Evolutionary conservation across 1,140 invertebrate genomes (phyloP), one percentile per base, ranked within the genome.

Genomic region (Bombyx mandarina): DNA sequence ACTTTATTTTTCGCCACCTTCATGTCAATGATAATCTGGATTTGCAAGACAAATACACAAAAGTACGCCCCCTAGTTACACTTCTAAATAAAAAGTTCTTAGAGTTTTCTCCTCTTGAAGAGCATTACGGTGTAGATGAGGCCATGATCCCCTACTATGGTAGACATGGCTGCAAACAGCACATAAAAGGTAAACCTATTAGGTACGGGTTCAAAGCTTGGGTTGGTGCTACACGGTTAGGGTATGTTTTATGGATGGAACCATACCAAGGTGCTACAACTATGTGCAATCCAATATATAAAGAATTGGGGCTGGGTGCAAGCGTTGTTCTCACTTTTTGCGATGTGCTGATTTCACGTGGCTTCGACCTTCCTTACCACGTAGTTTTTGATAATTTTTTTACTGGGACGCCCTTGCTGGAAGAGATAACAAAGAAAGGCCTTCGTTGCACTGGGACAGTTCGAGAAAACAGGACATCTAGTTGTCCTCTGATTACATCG

Each of bases 141-240:
- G n/a, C n/a, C n/a, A n/a, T n/a, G n/a, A n/a, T n/a, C n/a, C n/a
- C n/a, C n/a, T n/a, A n/a, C n/a, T 89, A 82, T 79, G 89, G 87
- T 53, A 68, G 73, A 66, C 84, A 90, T 71, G 71, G 66, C 52
- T 75, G 67, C 50, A 88, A 89, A 72, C 84, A 87, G 67, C 84
- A 79, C 61, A 88, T 88, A 54, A 70, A 74, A 69, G 82, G 82
- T 49, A 89, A 89, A 69, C 81, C 85, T 52, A 79, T 89, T 60
- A 71, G 77, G 60, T 88, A 82, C 73, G 83, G 85, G 54, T 89
- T 75, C 65, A 89, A 89, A 74, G 54, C 73, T 61, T 87, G 84
- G 85, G 69, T 73, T 69, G 67, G 69, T 62, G 71, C 71, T 67
- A 73, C 69, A 65, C 67, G 71, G 58, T 64, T 75, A 67, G 72